phyloP scores from a whole-genome alignment of 2,888 invertebrate species.

The Merodon equestris region DNA sequence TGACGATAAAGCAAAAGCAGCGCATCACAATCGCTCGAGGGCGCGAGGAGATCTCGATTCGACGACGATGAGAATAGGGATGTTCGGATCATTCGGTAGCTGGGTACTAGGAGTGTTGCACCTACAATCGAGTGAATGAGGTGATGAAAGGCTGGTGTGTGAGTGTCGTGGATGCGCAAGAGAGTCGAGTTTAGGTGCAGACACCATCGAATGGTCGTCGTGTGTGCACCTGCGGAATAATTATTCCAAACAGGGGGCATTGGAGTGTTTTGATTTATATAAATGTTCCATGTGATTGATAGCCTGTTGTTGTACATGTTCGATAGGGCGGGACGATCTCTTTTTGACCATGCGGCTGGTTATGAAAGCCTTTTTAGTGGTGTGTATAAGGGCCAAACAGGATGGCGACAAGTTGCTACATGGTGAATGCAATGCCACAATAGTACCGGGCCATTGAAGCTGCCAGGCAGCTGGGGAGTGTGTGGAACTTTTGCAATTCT shows the following conservation, averaged over 20 bases:
- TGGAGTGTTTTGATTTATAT: conserved; percentile 67
- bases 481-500: no score
- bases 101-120: conserved; percentile 40
- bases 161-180: conserved; percentile 56
- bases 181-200: conserved; percentile 29
- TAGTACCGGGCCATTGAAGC: no score
- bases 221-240: conserved; percentile 66
- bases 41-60: conserved; percentile 59
- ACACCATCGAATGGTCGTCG: conserved; percentile 18
- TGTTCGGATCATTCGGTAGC: conserved; percentile 58
- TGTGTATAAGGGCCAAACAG: no score
- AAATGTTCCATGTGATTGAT: conserved; percentile 66
- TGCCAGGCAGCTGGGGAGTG: no score
- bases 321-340: no score
- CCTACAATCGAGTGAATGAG: conserved; percentile 57
- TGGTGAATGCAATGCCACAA: no score
- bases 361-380: no score
- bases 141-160: conserved; percentile 60
- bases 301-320: background rate
- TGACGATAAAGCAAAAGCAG: conserved; percentile 15
- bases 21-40: background rate
- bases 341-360: no score
- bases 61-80: conserved; percentile 48
- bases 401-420: no score
- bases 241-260: conserved; percentile 58